A percentile compares a stretch with the other conserved stretches of the same genome.
These are phyloP conservation scores for Malurus elegans DNA, from an alignment of 2,113 vertebrate species.

Conservation along the genomic window DNA sequence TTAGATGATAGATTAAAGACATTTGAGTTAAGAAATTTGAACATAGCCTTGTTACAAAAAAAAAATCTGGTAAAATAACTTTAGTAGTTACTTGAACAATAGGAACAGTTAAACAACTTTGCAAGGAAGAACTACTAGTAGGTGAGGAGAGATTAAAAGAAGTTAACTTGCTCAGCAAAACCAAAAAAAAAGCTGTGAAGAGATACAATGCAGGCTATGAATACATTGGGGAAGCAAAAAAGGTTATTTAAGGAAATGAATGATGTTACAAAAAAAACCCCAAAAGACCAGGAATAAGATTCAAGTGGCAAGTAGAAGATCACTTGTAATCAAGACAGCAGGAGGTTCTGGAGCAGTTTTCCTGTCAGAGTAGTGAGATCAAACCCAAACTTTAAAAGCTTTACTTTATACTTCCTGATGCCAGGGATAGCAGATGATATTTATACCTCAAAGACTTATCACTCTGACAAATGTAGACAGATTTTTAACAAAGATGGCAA, in stretches of 20 bases:
- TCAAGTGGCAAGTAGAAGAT: neutral
- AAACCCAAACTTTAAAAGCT: neutral
- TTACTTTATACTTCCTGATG: neutral
- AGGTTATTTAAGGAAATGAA: neutral
- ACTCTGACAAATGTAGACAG: neutral
- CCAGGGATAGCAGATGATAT: neutral
- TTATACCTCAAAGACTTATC: neutral
- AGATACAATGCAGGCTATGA: neutral
- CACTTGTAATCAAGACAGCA: neutral
- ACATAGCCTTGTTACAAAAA: neutral
- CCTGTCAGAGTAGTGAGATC: neutral
- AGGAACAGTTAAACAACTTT: neutral
- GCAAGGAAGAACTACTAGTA: neutral
- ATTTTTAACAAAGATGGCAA: neutral
- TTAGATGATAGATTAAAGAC: neutral
- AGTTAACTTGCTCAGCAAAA: neutral
- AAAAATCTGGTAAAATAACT: neutral
- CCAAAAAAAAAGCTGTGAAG: neutral
- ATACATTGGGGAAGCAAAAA: neutral
- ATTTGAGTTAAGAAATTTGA: neutral
- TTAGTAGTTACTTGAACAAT: neutral
- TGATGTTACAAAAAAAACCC: neutral
- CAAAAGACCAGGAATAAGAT: neutral
- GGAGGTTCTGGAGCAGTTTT: neutral
- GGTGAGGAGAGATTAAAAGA: neutral